These are phyloP conservation scores for Hippocampus comes DNA, from an alignment of 2,113 vertebrate species.

Conservation along the genomic window DNA sequence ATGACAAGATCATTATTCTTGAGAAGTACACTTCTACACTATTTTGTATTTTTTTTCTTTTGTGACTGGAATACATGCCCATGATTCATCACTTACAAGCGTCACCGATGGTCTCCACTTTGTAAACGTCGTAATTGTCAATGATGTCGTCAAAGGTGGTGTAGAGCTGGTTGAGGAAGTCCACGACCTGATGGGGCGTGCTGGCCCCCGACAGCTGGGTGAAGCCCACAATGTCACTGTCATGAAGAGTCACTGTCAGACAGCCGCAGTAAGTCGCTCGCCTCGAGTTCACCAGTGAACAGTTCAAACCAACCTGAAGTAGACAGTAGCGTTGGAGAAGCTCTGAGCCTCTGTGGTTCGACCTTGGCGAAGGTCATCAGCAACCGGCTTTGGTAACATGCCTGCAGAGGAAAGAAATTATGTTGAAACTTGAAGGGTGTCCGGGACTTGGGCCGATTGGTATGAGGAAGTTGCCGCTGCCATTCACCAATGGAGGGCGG, in stretches of 20 bases:
- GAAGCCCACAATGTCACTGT: constrained; percentile 79
- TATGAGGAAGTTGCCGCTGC: neutral
- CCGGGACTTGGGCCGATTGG: neutral
- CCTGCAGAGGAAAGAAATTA: constrained; percentile 41
- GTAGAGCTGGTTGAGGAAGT: constrained; percentile 79
- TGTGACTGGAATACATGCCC: neutral
- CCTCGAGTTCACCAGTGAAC: neutral
- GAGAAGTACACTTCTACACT: neutral
- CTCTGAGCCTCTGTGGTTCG: constrained; percentile 64
- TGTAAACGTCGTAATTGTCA: constrained; percentile 78
- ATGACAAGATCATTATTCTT: neutral
- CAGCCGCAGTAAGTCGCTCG: neutral
- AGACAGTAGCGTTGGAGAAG: constrained; percentile 73
- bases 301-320: constrained; percentile 62
- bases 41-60: neutral
- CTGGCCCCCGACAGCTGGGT: constrained; percentile 74
- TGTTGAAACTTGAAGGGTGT: neutral
- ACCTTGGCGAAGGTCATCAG: constrained; percentile 73
- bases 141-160: constrained; percentile 79
- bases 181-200: constrained; percentile 74
- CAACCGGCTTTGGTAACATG: constrained; percentile 75
- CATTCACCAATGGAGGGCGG: too few species aligned
- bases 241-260: constrained; percentile 3
- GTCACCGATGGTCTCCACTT: constrained; percentile 79
- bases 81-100: constrained; percentile 66